Percentiles rank a stretch among this genome's conserved stretches.
Evolutionary conservation across 2,113 vertebrate species (phyloP).

Genomic region (Myotis yumanensis): DNA sequence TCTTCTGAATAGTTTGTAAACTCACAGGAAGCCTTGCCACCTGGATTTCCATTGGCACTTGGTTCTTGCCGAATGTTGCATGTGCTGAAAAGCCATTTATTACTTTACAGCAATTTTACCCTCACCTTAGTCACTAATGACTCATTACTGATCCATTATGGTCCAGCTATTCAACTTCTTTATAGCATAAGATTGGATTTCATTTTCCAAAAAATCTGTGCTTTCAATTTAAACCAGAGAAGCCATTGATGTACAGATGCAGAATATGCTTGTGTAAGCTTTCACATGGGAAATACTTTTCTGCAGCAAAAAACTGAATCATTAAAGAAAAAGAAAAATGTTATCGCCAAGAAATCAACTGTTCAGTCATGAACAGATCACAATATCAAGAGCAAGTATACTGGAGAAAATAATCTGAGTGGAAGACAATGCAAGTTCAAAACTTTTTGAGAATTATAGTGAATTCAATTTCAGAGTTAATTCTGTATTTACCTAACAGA

Average conservation of each 20-base stretch:
- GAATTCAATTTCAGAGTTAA: background rate
- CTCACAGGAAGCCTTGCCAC: background rate
- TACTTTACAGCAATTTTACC: constrained; percentile 24
- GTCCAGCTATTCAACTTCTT: constrained; percentile 49
- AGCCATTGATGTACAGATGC: constrained; percentile 30
- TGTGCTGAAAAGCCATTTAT: constrained; percentile 57
- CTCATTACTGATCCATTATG: constrained; percentile 55
- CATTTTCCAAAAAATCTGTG: constrained; percentile 52
- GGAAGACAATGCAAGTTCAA: background rate
- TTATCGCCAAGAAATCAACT: constrained; percentile 16
- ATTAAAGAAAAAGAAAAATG: constrained; percentile 50
- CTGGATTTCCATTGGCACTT: constrained; percentile 55
- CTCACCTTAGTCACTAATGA: constrained; percentile 63
- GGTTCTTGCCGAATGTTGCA: background rate
- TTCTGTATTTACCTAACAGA: background rate
- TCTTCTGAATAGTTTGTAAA: constrained; percentile 54
- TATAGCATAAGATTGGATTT: constrained; percentile 41
- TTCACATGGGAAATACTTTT: constrained; percentile 45
- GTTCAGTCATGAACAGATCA: constrained; percentile 35
- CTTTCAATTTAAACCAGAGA: constrained; percentile 46
- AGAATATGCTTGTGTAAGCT: constrained; percentile 39
- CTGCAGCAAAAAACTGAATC: constrained; percentile 60
- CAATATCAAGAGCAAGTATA: background rate
- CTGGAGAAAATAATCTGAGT: background rate
- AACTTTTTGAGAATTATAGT: constrained; percentile 1